Conservation (phyloP, 2,113 vertebrate genomes). For the Vimba vimba region DNA sequence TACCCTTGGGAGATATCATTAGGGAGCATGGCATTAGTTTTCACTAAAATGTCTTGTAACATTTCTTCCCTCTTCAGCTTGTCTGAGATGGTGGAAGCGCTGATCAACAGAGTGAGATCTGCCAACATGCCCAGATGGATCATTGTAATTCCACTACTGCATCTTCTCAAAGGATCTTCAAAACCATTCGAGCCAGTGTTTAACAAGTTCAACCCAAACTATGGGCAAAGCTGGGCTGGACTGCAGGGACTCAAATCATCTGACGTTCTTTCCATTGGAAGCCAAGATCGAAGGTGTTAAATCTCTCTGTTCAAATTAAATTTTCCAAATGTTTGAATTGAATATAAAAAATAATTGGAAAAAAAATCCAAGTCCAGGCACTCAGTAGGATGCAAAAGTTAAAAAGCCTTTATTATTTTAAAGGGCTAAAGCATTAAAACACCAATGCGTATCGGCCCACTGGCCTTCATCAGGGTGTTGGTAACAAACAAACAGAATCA, state of each 20-base stretch:
- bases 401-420: no score
- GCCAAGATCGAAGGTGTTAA: conserved; percentile 53
- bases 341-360: no score
- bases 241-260: conserved; percentile 62
- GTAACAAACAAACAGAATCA: no score
- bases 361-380: no score
- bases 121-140: conserved; percentile 61
- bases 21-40: no score
- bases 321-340: background rate
- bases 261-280: rapidly evolving
- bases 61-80: conserved; percentile 60
- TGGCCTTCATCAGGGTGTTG: no score
- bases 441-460: no score
- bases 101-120: conserved; percentile 57
- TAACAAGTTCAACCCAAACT: background rate
- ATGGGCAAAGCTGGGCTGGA: conserved; percentile 74
- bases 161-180: conserved; percentile 65
- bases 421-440: no score
- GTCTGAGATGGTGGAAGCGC: background rate
- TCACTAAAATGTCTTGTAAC: background rate
- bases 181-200: conserved; percentile 64
- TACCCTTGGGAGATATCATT: no score
- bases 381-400: no score
- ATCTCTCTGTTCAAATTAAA: no score
- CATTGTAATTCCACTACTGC: conserved; percentile 71